Evolutionary conservation across 2,888 invertebrate genomes (phyloP), one percentile per base, ranked within the genome.

Genomic region (Aspidiotus destructor): DNA sequence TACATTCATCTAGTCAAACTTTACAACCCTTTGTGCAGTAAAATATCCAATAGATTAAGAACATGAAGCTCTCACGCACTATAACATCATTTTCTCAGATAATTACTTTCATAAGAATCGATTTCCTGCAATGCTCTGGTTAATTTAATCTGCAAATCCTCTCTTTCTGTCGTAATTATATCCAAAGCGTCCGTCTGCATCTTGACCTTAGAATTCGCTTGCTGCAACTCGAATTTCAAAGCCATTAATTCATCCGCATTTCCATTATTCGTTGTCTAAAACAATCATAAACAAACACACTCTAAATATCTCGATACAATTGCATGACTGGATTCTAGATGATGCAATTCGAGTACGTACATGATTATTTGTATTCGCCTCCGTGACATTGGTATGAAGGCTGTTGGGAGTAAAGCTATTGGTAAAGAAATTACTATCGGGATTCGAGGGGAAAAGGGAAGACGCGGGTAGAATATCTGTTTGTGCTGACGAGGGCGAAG

Each of bases 131-230:
- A 40, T 8, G 40, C 48, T 11, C 11, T 67, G 41, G 44, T 41
- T 13, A 67, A 13, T 48, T 67, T 67, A 6, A 15, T 8, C 13
- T 67, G 48, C 9, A 58, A 40, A 28, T 67, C 67, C 48, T 58
- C 67, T 10, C 67, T 16, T n/a, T 67, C 67, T 15, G 60, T 41
- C 3, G 52, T 67, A 52, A 67, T 41, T 48, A 67, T 60, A 48
- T 67, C 67, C n/a, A 67, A 40, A 16, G 67, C 67, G 28, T 67
- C 16, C 28, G 60, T 52, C 52, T 67, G 67, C 67, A 67, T 67
- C 60, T 48, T 67, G 41, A 67, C 60, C 41, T 67, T 67, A 52
- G 48, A 55, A 40, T 58, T 60, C 10, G 67, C 67, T n/a, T 28
- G 42, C 8, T 48, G 55, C 40, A 67, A 52, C 44, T 67, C 67